phyloP scores from a whole-genome alignment of 2,888 invertebrate genomes.

The Lepidochrysops patricia region DNA sequence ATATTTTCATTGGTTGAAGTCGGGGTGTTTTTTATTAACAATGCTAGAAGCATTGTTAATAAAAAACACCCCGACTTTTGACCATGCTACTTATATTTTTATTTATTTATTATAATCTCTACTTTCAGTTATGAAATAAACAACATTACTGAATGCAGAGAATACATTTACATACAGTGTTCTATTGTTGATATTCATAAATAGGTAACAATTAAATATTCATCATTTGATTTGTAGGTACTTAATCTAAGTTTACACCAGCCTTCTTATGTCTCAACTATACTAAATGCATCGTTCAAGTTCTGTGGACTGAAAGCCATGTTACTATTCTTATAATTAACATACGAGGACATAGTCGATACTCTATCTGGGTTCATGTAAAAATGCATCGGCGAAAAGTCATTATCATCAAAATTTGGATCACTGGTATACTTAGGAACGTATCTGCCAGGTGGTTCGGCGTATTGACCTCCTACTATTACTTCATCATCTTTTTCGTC shows the following conservation, averaged over 20 bases:
- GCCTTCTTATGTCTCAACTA: constrained; percentile 39
- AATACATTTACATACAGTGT: too few relatives aligned
- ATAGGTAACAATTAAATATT: background rate
- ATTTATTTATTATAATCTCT: too few relatives aligned
- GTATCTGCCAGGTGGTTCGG: constrained; percentile 57
- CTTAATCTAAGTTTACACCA: background rate
- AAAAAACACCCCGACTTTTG: too few relatives aligned
- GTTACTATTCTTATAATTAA: constrained; percentile 62
- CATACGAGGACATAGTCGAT: constrained; percentile 47
- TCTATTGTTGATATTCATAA: too few relatives aligned
- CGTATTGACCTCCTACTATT: constrained; percentile 33
- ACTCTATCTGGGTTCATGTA: constrained; percentile 35
- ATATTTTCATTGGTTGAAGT: too few relatives aligned
- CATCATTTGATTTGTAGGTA: background rate
- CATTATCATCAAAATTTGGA: constrained; percentile 33
- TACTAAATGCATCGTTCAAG: constrained; percentile 64
- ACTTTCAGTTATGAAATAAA: too few relatives aligned
- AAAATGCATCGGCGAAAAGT: constrained; percentile 30
- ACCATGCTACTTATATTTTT: too few relatives aligned
- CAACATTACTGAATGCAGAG: too few relatives aligned
- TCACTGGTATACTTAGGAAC: constrained; percentile 37
- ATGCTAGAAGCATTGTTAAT: too few relatives aligned
- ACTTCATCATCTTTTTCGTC: constrained; percentile 31
- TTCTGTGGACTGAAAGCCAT: constrained; percentile 67
- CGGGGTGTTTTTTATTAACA: too few relatives aligned